Conservation (phyloP, 2,888 invertebrate genomes). For the Halictus quadricinctus region DNA sequence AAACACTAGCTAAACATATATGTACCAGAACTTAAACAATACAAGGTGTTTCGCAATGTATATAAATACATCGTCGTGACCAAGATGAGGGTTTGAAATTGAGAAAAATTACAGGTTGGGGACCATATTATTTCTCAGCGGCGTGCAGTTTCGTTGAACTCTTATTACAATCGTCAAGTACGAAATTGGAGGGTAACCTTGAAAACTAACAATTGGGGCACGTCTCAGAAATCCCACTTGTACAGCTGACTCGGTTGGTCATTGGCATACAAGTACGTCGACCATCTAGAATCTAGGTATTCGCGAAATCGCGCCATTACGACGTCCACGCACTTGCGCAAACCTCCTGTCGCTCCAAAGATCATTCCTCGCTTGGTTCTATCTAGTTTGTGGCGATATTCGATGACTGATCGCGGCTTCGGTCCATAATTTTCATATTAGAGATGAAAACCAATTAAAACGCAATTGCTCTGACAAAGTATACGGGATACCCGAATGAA, state of each 20-base stretch:
- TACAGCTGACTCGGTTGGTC: constrained; percentile 9
- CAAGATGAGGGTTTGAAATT: background rate
- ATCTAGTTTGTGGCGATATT: constrained; percentile 1
- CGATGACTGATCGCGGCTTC: background rate
- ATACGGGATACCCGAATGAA: background rate
- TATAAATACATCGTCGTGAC: background rate
- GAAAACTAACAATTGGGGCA: background rate
- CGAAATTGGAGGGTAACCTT: background rate
- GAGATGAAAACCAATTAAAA: constrained; percentile 7
- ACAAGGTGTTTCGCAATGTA: constrained; percentile 4
- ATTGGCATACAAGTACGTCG: constrained; percentile 5
- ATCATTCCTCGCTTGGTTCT: constrained; percentile 42
- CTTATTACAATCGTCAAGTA: background rate
- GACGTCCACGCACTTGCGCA: constrained; percentile 68
- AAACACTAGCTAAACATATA: background rate
- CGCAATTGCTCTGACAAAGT: background rate
- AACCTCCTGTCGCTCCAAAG: constrained; percentile 49
- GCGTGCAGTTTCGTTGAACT: background rate
- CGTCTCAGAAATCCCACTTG: constrained; percentile 13
- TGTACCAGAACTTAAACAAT: constrained; percentile 15
- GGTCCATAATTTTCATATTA: constrained; percentile 23
- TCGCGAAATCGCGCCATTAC: constrained; percentile 51
- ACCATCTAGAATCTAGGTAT: constrained; percentile 47
- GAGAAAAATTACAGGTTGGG: constrained; percentile 19
- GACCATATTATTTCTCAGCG: background rate